phyloP scores from a whole-genome alignment of 2,797 vertebrate genomes.

The Melanitta fusca region DNA sequence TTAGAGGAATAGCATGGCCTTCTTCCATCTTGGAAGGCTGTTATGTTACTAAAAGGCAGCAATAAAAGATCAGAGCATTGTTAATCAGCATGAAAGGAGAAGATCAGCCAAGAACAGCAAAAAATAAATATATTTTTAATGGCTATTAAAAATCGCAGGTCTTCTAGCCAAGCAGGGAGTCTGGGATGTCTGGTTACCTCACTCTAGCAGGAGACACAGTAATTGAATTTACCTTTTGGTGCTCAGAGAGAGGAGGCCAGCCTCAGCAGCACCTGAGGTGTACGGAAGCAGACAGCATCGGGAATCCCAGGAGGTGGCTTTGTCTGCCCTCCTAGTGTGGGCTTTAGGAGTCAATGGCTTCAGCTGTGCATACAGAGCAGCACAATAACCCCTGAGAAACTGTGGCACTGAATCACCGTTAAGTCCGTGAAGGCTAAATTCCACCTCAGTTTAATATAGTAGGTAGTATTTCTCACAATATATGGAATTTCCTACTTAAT shows the following conservation, averaged over 20 bases:
- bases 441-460: neutral
- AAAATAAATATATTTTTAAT: slow-evolving; percentile 58
- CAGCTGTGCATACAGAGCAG: neutral
- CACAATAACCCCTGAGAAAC: neutral
- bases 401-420: neutral
- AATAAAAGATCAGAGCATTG: slow-evolving; percentile 61
- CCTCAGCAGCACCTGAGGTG: slow-evolving; percentile 14
- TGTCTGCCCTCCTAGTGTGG: neutral
- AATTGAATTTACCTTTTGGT: slow-evolving; percentile 4
- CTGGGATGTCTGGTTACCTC: slow-evolving; percentile 58
- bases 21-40: slow-evolving; percentile 58
- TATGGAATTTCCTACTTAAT: neutral
- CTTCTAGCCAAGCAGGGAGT: slow-evolving; percentile 46
- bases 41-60: slow-evolving; percentile 56
- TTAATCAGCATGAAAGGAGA: slow-evolving; percentile 63
- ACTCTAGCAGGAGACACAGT: neutral
- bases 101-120: slow-evolving; percentile 62
- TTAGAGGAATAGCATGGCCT: slow-evolving; percentile 46
- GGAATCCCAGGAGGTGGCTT: neutral
- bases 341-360: neutral
- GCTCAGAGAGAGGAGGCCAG: neutral
- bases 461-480: neutral
- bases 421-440: neutral
- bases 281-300: neutral
- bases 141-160: slow-evolving; percentile 38